These are phyloP conservation scores for Macrotrachela quadricornifera DNA, from an alignment of 1,140 invertebrate species.

Conservation along the genomic window DNA sequence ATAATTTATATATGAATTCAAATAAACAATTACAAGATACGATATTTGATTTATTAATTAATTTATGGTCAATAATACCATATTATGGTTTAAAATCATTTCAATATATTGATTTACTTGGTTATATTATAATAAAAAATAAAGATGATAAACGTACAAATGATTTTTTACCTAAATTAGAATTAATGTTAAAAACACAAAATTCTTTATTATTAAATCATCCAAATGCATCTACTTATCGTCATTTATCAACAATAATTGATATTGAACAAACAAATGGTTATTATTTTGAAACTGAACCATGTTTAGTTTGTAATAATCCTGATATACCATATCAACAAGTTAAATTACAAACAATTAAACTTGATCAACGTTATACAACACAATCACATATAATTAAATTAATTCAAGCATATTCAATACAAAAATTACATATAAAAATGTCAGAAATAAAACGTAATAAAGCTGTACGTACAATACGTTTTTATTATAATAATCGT, in stretches of 20 bases:
- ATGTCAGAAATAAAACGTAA: slow-evolving; percentile 82
- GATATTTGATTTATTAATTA: slow-evolving; percentile 62
- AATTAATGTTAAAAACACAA: no score
- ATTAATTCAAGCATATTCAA: slow-evolving; percentile 68
- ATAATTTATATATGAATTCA: slow-evolving; percentile 41
- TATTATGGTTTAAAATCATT: slow-evolving; percentile 73
- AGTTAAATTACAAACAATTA: slow-evolving; percentile 75
- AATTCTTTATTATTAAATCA: no score
- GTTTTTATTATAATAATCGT: slow-evolving; percentile 87
- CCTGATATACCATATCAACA: slow-evolving; percentile 58
- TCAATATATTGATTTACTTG: slow-evolving; percentile 83
- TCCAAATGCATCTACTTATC: no score
- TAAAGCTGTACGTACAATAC: slow-evolving; percentile 78
- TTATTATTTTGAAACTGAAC: slow-evolving; percentile 92
- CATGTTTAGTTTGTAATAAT: slow-evolving; percentile 87
- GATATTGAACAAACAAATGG: no score
- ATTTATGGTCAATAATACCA: slow-evolving; percentile 61
- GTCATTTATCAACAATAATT: no score
- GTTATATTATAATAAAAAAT: slow-evolving; percentile 61
- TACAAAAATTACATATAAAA: slow-evolving; percentile 71
- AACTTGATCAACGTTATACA: slow-evolving; percentile 88
- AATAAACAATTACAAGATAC: slow-evolving; percentile 46
- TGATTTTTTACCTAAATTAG: no score
- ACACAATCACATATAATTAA: slow-evolving; percentile 93
- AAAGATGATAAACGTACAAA: no score